Evolutionary conservation across 1,140 invertebrate species (phyloP), one percentile per base, ranked within the genome.

Genomic region (Anthonomus grandis): DNA sequence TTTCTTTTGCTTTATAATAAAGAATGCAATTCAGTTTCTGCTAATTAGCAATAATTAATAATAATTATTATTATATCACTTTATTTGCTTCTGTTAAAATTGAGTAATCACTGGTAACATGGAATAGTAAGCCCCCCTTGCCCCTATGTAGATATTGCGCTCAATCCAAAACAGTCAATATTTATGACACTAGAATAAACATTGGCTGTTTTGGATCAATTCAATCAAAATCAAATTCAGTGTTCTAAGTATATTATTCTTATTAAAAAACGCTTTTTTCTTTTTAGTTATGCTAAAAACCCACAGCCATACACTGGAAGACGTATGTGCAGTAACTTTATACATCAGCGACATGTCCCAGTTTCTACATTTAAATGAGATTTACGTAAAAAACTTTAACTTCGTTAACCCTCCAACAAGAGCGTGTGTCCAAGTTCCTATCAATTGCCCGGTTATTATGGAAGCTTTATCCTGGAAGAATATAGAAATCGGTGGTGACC

Each of bases 361-460:
- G 50, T 96, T 92, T 76, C 72, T 81, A 4, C 75, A 76, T 4
- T 75, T 95, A 39, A 97, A 95, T 73, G 77, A 82, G 54, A 80
- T 86, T 22, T 95, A 95, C 69, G 78, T 83, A 27, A 81, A 82
- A 50, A 81, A 83, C 48, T 86, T 95, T 63, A 80, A 78, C 58
- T 87, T 88, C 68, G 73, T 83, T 36, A 93, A 94, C 77, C 93
- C 93, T 13, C 92, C 93, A 0, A 88, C 88, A 1, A 81, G 93
- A 52, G 87, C 93, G 17, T 95, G 93, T 73, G 87, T 95, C 3
- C 84, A 94, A 73, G 86, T 86, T 55, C 85, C 86, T 12, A 74
- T 95, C 41, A 82, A 85, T 59, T 82, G 86, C 55, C 85, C 86
- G 49, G 79, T 95, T 53, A 78, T 90, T 23, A 73, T 95, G 59